Percentiles rank a stretch among this genome's conserved stretches.
These are phyloP conservation scores for Drosophila truncata DNA, from an alignment of 1,140 invertebrate genomes.

Conservation along the genomic window DNA sequence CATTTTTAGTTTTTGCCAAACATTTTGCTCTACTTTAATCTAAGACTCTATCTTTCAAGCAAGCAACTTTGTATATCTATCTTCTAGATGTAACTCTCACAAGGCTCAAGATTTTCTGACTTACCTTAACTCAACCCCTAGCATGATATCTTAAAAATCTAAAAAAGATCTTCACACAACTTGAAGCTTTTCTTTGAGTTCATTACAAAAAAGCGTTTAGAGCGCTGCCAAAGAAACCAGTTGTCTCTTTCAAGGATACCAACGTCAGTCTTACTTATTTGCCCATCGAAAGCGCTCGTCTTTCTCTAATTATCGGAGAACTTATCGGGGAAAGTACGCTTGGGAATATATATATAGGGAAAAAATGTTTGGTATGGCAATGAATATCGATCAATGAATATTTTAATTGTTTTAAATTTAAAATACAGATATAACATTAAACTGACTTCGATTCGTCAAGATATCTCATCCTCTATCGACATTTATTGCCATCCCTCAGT, in stretches of 20 bases:
- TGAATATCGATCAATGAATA: not conserved
- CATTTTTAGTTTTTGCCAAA: constrained; percentile 53
- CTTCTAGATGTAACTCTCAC: constrained; percentile 25
- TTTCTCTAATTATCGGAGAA: constrained; percentile 3
- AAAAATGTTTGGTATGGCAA: not conserved
- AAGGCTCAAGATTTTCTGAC: constrained; percentile 19
- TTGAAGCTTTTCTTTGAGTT: constrained; percentile 57
- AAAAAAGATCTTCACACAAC: constrained; percentile 6
- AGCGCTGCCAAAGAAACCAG: constrained; percentile 51
- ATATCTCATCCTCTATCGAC: not conserved
- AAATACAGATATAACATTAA: no score
- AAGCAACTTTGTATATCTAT: constrained; percentile 21
- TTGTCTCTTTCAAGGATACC: constrained; percentile 21
- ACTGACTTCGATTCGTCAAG: no score
- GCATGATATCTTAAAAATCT: constrained; percentile 15
- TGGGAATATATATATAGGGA: not conserved
- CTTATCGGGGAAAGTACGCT: constrained; percentile 53
- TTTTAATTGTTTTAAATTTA: not conserved
- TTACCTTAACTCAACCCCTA: constrained; percentile 21
- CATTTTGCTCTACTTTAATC: constrained; percentile 46
- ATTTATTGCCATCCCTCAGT: constrained; percentile 4
- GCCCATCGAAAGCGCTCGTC: constrained; percentile 20
- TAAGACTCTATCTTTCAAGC: constrained; percentile 26
- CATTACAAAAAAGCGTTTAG: constrained; percentile 54
- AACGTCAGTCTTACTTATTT: constrained; percentile 4